Conservation (phyloP, 1,140 invertebrate species). For the Metaphire vulgaris region DNA sequence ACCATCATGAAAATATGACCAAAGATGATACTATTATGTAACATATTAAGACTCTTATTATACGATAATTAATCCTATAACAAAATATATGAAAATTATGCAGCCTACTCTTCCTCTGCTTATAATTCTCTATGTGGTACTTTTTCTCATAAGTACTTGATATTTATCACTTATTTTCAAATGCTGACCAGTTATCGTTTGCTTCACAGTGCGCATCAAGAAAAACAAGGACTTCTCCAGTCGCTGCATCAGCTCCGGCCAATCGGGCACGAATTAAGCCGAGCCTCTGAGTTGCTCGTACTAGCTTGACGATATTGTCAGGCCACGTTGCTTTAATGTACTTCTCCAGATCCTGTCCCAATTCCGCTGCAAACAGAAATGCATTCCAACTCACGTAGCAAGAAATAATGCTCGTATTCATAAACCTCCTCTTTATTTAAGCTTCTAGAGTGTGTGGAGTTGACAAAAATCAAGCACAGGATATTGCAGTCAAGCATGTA, state of each 20-base stretch:
- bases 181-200: conserved; percentile 86
- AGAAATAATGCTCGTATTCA: not conserved
- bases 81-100: too few species aligned
- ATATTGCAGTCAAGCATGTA: too few species aligned
- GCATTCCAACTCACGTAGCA: conserved; percentile 8
- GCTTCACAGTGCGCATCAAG: conserved; percentile 95
- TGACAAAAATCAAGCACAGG: not conserved
- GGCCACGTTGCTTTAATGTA: conserved; percentile 35
- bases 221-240: conserved; percentile 85
- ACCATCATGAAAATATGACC: too few species aligned
- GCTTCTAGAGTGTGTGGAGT: too few species aligned
- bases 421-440: too few species aligned
- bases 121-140: too few species aligned
- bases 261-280: conserved; percentile 80
- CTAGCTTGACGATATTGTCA: conserved; percentile 62
- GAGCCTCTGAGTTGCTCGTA: conserved; percentile 52
- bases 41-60: too few species aligned
- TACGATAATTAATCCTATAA: too few species aligned
- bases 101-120: too few species aligned
- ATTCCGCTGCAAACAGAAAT: conserved; percentile 62
- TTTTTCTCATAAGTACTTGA: too few species aligned
- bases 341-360: conserved; percentile 79
- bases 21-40: too few species aligned
- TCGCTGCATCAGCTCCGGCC: conserved; percentile 74
- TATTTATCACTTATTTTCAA: too few species aligned